Evolutionary conservation across 2,888 invertebrate genomes (phyloP), one percentile per base, ranked within the genome.

Genomic region (Imbricaverruca yamaguchii): DNA sequence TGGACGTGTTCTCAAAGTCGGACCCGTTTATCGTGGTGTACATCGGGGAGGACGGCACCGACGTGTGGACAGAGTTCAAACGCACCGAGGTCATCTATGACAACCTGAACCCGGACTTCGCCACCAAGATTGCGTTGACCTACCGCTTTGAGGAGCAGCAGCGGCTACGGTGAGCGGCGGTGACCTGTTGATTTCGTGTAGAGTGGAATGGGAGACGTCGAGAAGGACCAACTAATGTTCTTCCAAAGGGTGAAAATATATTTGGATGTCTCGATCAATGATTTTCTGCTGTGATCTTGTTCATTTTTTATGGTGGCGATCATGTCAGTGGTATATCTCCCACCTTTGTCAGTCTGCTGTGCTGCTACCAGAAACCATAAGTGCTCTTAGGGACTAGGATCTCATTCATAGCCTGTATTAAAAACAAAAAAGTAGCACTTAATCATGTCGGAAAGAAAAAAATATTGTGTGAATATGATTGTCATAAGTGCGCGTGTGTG

Each of bases 101-200:
- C 83, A 85, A 84, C 18, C 82, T 87, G 65, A 86, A 86, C 81
- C 87, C 87, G 3, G 86, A 87, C 81, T 87, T 89, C 88, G 88
- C 88, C n/a, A 88, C 86, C 63, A 87, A 88, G 84, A 88, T 89
- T 83, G 84, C 86, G 10, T 83, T 89, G 59, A 87, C 87, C 81
- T 89, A 89, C 84, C 87, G 86, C 84, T 89, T 89, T 86, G 89
- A 89, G 83, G 87, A 88, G 81, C 87, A 88, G 53, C 89, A 89
- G 84, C 86, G 83, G 86, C 89, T 85, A 86, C 87, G 83, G 77
- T 77, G 25, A 12, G 39, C 39, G 39, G 39, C 39, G 4, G 39
- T 39, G 39, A 3, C 39, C 39, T 39, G 39, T 39, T 39, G 39
- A 39, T 39, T 39, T 39, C 39, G 39, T 39, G 39, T 39, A 39